Percentiles rank a stretch among this genome's conserved stretches.
Evolutionary conservation across 2,888 invertebrate genomes (phyloP).

Genomic region (Sepioteuthis lessoniana): DNA sequence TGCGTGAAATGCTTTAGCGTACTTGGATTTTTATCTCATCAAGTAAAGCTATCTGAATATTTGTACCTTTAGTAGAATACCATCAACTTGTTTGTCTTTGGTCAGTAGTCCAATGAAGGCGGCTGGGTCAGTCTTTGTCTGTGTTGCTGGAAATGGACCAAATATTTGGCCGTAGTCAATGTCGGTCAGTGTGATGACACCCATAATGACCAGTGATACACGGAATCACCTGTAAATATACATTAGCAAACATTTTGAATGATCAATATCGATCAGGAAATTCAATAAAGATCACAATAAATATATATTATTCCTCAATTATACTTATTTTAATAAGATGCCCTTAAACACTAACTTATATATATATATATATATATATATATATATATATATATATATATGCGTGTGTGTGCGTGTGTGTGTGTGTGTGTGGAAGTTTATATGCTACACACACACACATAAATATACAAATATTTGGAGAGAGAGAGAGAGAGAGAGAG

Average conservation of each 20-base stretch:
- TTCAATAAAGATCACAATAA: neutral
- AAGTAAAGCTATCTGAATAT: neutral
- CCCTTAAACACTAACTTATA: no score
- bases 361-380: constrained; percentile 25
- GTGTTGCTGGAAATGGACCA: constrained; percentile 72
- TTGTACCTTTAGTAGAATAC: constrained; percentile 54
- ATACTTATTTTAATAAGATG: no score
- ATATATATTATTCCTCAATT: neutral
- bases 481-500: no score
- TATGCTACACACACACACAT: neutral
- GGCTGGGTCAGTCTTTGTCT: constrained; percentile 70
- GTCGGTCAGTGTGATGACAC: constrained; percentile 68
- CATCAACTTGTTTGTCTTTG: constrained; percentile 63
- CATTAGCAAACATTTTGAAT: neutral
- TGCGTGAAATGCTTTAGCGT: no score
- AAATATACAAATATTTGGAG: no score
- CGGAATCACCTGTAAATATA: constrained; percentile 8
- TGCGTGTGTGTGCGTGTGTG: neutral
- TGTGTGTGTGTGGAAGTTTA: neutral
- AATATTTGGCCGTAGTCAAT: constrained; percentile 72
- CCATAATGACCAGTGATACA: constrained; percentile 61
- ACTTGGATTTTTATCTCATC: no score
- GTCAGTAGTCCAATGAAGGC: constrained; percentile 72
- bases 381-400: constrained; percentile 44
- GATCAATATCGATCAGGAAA: neutral